Evolutionary conservation across 2,888 invertebrate genomes (phyloP).

Genomic region (Siphonodentalium dalli): DNA sequence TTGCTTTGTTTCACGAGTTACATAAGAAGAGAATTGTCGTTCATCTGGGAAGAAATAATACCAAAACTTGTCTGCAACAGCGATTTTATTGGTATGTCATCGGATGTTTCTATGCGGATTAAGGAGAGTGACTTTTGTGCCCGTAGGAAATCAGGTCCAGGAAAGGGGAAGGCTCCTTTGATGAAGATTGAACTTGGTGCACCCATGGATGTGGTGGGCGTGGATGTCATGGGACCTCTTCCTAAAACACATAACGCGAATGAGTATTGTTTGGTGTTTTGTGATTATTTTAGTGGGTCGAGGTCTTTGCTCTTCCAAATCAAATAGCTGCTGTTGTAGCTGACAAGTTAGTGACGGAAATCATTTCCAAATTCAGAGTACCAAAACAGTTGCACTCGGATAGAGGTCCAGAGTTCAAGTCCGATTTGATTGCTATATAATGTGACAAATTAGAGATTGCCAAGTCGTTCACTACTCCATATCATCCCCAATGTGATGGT

Average conservation of each 20-base stretch:
- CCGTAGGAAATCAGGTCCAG: no score
- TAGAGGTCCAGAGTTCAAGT: conserved; percentile 20
- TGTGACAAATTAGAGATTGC: conserved; percentile 17
- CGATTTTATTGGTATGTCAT: no score
- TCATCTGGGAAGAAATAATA: no score
- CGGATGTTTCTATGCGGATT: no score
- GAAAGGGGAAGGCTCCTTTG: no score
- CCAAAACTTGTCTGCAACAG: no score
- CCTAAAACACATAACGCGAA: conserved; percentile 10
- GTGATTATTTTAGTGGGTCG: conserved; percentile 20
- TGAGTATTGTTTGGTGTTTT: conserved; percentile 12
- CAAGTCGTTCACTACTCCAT: conserved; percentile 25
- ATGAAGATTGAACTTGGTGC: no score
- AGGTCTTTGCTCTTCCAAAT: conserved; percentile 11
- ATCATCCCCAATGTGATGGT: conserved; percentile 25
- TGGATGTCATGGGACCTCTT: background rate
- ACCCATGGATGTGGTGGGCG: background rate
- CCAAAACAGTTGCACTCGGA: conserved; percentile 19
- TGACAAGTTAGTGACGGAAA: conserved; percentile 7
- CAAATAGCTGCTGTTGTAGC: conserved; percentile 12
- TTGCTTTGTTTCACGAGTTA: no score
- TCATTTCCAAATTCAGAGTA: conserved; percentile 16
- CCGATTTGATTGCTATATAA: conserved; percentile 10
- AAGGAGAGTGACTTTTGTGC: no score
- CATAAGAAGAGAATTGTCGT: no score